Conservation (phyloP, 2,113 vertebrate species). For the Ifrita kowaldi region DNA sequence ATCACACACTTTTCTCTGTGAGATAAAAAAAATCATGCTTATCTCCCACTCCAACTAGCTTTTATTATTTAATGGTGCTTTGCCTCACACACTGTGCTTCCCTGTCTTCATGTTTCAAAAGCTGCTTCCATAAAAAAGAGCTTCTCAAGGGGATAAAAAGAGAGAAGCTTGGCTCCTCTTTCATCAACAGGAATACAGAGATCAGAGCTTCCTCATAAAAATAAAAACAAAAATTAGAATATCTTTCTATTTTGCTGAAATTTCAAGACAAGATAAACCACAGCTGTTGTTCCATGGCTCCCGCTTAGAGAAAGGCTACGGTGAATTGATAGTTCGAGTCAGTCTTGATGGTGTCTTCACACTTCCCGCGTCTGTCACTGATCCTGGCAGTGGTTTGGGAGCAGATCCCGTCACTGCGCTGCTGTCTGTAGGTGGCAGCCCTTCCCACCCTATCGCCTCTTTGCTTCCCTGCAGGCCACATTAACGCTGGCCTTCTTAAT, state of each 20-base stretch:
- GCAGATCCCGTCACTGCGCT: not conserved
- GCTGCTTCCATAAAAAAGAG: not conserved
- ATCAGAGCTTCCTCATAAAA: not conserved
- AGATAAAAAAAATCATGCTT: not conserved
- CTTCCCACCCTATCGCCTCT: not conserved
- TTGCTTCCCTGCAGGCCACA: not conserved
- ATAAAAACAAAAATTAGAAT: not conserved
- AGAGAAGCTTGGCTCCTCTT: not conserved
- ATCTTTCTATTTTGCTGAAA: not conserved
- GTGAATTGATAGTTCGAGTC: not conserved
- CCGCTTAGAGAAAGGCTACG: not conserved
- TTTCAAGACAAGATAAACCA: not conserved
- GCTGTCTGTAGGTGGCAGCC: constrained; percentile 48
- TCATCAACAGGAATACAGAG: not conserved
- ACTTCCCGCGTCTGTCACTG: rapidly evolving
- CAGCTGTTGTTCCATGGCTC: not conserved
- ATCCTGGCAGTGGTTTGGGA: not conserved
- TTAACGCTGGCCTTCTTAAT: not conserved
- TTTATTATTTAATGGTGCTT: not conserved
- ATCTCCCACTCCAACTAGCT: not conserved
- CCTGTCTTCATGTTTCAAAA: not conserved
- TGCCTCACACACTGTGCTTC: not conserved
- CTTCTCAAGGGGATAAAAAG: not conserved
- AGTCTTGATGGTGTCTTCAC: not conserved
- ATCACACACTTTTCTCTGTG: not conserved